Percentiles rank a stretch among this genome's conserved stretches.
Conservation (phyloP, 2,888 invertebrate genomes). For the Hyposoter didymator region DNA sequence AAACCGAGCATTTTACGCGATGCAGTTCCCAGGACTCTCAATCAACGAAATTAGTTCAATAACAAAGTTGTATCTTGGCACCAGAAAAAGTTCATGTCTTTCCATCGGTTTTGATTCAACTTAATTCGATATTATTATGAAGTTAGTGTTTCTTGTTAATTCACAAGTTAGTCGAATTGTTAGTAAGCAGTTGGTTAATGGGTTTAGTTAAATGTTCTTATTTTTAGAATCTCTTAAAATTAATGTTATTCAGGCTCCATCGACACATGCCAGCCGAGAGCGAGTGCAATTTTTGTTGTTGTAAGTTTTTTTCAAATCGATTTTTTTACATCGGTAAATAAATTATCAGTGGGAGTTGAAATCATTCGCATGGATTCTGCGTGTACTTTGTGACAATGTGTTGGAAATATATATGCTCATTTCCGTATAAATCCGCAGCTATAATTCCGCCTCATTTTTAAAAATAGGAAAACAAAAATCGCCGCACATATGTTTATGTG, state of each 20-base stretch:
- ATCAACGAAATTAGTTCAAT: conserved; percentile 24
- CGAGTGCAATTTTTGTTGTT: conserved; percentile 13
- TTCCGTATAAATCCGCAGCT: not conserved
- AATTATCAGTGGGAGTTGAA: not conserved
- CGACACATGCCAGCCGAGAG: conserved; percentile 60
- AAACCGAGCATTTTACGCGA: conserved; percentile 38
- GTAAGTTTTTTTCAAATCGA: not conserved
- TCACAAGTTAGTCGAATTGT: conserved; percentile 31
- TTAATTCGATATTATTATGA: not conserved
- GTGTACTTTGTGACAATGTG: not conserved
- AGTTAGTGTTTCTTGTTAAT: conserved; percentile 17
- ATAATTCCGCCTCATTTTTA: not conserved
- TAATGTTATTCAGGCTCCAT: conserved; percentile 58
- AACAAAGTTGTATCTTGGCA: not conserved
- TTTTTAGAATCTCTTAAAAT: conserved; percentile 13
- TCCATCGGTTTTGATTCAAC: not conserved
- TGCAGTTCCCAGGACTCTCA: conserved; percentile 26
- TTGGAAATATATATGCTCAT: not conserved
- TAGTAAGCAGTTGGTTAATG: conserved; percentile 26
- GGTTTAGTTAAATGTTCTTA: conserved; percentile 38
- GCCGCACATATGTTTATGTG: not conserved
- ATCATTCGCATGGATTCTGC: not conserved
- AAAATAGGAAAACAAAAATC: not conserved
- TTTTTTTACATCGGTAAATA: not conserved
- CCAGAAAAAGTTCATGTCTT: not conserved